These are phyloP conservation scores for Pherbina coryleti DNA, from an alignment of 2,888 invertebrate species.

Conservation along the genomic window DNA sequence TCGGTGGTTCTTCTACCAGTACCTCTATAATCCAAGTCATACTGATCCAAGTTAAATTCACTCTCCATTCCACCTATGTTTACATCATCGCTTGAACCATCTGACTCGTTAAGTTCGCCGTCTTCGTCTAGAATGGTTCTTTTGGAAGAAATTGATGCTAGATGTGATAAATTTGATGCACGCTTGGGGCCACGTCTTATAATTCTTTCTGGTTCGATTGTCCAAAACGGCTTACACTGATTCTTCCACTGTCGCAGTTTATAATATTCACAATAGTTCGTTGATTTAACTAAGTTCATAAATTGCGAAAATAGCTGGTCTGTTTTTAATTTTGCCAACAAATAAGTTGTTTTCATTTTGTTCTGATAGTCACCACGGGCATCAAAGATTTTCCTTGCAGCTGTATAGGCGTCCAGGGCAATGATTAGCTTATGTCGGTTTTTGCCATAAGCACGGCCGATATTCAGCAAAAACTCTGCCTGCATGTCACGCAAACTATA, in stretches of 20 bases:
- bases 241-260: conserved; percentile 59
- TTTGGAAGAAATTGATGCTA: too few relatives aligned
- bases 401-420: conserved; percentile 54
- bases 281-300: conserved; percentile 55
- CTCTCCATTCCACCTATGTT: not conserved
- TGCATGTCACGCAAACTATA: not conserved
- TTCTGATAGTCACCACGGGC: conserved; percentile 51
- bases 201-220: not conserved
- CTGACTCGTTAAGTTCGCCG: not conserved
- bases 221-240: conserved; percentile 56
- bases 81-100: not conserved
- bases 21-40: too few relatives aligned
- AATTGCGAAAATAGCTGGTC: conserved; percentile 57
- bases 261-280: conserved; percentile 55
- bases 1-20: too few relatives aligned
- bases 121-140: too few relatives aligned
- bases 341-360: conserved; percentile 53
- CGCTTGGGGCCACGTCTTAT: not conserved
- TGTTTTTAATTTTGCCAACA: conserved; percentile 57
- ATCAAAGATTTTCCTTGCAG: conserved; percentile 54
- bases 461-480: not conserved
- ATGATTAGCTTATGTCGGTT: not conserved
- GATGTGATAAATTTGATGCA: too few relatives aligned
- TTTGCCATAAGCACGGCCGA: conserved; percentile 1
- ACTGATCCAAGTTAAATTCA: too few relatives aligned